Conservation (phyloP, 2,888 invertebrate species). For the Corythucha ciliata region DNA sequence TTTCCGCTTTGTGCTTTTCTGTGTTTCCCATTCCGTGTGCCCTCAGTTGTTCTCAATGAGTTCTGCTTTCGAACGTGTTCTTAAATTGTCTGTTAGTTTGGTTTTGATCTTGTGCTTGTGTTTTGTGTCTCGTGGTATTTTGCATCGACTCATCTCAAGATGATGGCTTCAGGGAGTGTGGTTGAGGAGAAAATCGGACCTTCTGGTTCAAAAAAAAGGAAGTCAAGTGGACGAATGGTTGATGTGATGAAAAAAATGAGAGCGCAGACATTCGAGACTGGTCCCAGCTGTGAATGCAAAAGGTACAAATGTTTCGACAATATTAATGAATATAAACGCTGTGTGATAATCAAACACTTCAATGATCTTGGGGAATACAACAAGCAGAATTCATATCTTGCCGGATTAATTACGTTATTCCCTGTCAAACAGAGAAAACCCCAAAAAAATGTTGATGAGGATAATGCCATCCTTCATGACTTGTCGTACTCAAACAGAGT, state of each 20-base stretch:
- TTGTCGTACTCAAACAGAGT: not conserved
- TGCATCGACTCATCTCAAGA: too few species aligned
- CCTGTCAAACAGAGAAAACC: not conserved
- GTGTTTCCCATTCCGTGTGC: too few species aligned
- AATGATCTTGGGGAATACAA: not conserved
- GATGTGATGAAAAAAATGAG: constrained; percentile 4
- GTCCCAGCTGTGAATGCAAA: not conserved
- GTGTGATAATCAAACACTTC: not conserved
- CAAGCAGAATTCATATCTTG: constrained; percentile 7
- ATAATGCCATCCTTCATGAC: not conserved
- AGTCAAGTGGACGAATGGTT: not conserved
- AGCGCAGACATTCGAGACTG: not conserved
- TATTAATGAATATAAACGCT: not conserved
- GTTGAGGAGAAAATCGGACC: too few species aligned
- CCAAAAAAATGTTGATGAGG: not conserved
- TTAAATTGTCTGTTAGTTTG: too few species aligned
- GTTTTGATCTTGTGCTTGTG: too few species aligned
- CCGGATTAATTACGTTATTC: not conserved
- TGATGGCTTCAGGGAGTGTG: too few species aligned
- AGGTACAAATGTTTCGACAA: not conserved
- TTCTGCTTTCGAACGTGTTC: too few species aligned
- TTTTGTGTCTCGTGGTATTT: too few species aligned
- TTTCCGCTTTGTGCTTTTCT: too few species aligned
- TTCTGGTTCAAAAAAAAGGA: constrained; percentile 1
- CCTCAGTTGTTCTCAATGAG: too few species aligned